Conservation (phyloP, 2,888 invertebrate genomes). For the Emmelina monodactyla region DNA sequence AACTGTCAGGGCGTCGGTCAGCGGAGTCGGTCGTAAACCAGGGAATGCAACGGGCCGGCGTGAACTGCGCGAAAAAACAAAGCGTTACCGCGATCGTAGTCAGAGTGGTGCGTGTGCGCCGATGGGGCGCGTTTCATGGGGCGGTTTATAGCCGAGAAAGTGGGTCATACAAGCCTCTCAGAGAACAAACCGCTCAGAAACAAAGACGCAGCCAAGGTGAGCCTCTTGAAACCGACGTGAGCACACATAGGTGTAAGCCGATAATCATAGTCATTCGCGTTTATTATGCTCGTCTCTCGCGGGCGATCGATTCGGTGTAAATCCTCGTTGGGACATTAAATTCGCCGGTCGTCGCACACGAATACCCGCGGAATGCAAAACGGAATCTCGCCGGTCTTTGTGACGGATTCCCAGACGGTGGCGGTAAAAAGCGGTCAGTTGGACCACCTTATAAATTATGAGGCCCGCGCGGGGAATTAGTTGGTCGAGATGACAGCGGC, state of each 20-base stretch:
- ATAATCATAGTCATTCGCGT: no score
- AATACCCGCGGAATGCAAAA: conserved; percentile 53
- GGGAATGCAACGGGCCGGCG: conserved; percentile 56
- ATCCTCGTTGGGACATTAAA: conserved; percentile 36
- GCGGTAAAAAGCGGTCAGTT: conserved; percentile 55
- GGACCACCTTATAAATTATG: conserved; percentile 53
- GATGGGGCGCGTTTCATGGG: conserved; percentile 43
- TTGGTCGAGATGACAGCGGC: conserved; percentile 45
- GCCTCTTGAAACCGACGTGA: not conserved
- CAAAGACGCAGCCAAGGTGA: not conserved
- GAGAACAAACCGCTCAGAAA: conserved; percentile 15
- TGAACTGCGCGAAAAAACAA: conserved; percentile 41
- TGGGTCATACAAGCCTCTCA: conserved; percentile 51
- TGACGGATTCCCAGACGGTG: conserved; percentile 62
- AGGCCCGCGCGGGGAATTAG: conserved; percentile 42
- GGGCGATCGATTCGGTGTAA: conserved; percentile 35
- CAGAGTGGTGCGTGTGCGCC: conserved; percentile 31
- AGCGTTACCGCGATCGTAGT: conserved; percentile 31
- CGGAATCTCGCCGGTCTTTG: conserved; percentile 55
- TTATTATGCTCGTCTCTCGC: no score
- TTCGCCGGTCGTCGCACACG: conserved; percentile 37
- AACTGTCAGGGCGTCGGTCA: conserved; percentile 50
- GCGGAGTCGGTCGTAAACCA: conserved; percentile 47
- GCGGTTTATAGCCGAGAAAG: conserved; percentile 43
- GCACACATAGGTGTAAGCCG: no score